Conservation (phyloP, 2,888 invertebrate genomes). For the Melanotus villosus region DNA sequence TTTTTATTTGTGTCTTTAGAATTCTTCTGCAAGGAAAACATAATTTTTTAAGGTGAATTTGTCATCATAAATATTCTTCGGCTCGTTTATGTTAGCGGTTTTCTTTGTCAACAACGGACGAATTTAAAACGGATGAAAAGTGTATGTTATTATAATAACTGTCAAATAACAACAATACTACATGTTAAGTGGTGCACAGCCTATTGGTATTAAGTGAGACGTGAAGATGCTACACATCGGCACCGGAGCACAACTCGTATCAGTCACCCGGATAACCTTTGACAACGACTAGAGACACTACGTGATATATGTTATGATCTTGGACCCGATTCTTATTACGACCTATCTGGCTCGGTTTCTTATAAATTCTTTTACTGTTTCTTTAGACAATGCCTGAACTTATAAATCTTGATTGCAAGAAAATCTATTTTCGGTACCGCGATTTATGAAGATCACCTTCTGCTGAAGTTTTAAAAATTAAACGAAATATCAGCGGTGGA, state of each 20-base stretch:
- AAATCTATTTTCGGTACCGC: too few species aligned
- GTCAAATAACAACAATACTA: conserved; percentile 30
- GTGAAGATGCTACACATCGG: conserved; percentile 52
- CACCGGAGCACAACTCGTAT: conserved; percentile 44
- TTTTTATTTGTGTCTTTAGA: too few species aligned
- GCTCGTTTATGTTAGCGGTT: not conserved
- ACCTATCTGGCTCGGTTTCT: conserved; percentile 26
- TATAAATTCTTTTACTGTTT: conserved; percentile 7
- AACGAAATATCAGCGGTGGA: too few species aligned
- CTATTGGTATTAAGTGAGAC: conserved; percentile 55
- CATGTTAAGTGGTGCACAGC: conserved; percentile 48
- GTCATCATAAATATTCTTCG: not conserved
- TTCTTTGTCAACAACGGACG: not conserved
- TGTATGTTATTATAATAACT: conserved; percentile 22
- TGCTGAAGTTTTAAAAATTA: too few species aligned
- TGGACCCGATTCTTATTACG: conserved; percentile 40
- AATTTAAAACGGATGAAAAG: conserved; percentile 9
- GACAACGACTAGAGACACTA: conserved; percentile 39
- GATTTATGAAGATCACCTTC: too few species aligned
- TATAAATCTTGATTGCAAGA: too few species aligned
- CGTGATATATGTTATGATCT: conserved; percentile 38
- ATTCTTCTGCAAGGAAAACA: too few species aligned
- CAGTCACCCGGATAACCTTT: conserved; percentile 50
- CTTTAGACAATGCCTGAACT: not conserved
- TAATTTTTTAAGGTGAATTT: too few species aligned